Base-by-base conservation (phyloP, 2,113 vertebrate species). In the Cynopterus brachyotis region DNA sequence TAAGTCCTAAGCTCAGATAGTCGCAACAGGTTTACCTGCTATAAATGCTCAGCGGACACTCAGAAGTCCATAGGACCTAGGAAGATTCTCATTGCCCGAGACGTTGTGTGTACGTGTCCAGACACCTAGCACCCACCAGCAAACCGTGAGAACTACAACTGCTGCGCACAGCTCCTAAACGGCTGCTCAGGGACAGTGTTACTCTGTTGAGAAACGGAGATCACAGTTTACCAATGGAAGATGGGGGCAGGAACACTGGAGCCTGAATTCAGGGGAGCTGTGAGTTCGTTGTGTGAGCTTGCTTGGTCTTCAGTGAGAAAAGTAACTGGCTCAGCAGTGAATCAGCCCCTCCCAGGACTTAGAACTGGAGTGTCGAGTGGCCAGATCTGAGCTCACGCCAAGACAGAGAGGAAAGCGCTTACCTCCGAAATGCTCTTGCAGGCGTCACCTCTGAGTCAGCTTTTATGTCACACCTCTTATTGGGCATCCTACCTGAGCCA, bases 101-200 rank as follows among this genome's bases (percentile, higher is more conserved):
- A 32, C 19, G 5, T 4, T 30, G 6, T 37, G 6, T 66, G 26
- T 32, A 8, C 37, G 0, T 0, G 1, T 37, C 4, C 5, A 17
- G 26, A 70, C 42, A 67, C 32, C 4, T 42, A 67, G 5, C 22
- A 22, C 37, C 37, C 2, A 5, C 62, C 11, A 0, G 45, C 32
- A 59, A 50, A 4, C 2, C 7, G 6, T 45, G 6, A 10, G 17
- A 60, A 17, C 28, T 16, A 3, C 67, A 59, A 62, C 19, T 80
- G 53, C 9, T 6, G 0, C 47, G 1, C 57, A 59, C 16, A 0
- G 72, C 22, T 30, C 40, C 40, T 42, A 6, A 32, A 19, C 24
- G 28, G 6, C 47, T 42, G 10, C 37, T 2, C 70, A 72, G 24
- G 24, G 86, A 20, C 45, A 11, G 59, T 91, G 40, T 35, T 28